phyloP scores from a whole-genome alignment of 2,113 vertebrate species.

The Plestiodon gilberti region DNA sequence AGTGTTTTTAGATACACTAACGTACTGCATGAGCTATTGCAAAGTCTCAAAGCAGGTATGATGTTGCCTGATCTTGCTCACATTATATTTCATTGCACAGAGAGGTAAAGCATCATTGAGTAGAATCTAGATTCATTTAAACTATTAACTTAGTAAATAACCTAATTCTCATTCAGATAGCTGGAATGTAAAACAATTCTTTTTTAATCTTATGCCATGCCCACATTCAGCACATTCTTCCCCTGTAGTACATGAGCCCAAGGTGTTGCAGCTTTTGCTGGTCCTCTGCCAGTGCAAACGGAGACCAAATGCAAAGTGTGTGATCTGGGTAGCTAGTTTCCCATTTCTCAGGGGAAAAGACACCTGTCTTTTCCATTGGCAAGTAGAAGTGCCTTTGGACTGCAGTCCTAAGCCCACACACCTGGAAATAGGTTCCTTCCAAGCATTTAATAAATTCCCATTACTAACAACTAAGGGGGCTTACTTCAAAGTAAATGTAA shows the following conservation, averaged over 20 bases:
- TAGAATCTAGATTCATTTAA: neutral
- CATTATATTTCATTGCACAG: neutral
- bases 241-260: neutral
- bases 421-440: neutral
- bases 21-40: neutral
- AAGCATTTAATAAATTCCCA: neutral
- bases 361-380: neutral
- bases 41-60: slow-evolving; percentile 7
- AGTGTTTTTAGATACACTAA: neutral
- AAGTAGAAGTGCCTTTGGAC: neutral
- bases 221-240: neutral
- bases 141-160: neutral
- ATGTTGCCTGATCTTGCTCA: neutral
- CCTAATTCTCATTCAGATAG: neutral
- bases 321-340: neutral
- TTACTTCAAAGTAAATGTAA: neutral
- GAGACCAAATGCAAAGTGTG: neutral
- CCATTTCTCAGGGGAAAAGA: neutral
- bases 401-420: neutral
- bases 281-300: neutral
- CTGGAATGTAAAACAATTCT: neutral
- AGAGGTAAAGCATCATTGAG: neutral
- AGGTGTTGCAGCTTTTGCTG: neutral
- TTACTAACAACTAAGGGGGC: neutral
- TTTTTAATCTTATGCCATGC: neutral